Base-by-base conservation (phyloP, 2,113 vertebrate genomes). In the Myiagra hebetior region DNA sequence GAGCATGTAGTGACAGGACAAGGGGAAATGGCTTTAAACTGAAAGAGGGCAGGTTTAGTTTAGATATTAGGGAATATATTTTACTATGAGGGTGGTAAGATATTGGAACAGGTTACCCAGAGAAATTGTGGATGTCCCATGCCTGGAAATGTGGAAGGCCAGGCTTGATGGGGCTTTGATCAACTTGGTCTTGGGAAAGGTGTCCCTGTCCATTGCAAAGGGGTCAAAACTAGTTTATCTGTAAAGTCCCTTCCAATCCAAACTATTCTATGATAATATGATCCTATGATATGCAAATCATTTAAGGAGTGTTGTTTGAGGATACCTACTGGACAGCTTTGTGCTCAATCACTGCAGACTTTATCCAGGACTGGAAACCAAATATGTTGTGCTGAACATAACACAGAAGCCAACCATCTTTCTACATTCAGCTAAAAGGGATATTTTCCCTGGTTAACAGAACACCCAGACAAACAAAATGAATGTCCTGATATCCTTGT, bases 401-500 rank as follows among this genome's bases (percentile, higher is more conserved):
- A 7, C 2, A 37, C 21, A 57, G 28, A 62, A 78, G 15, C 79
- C 33, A 70, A 72, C 24, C 6, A 57, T 70, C 24, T 67, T 87
- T 62, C 24, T 20, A 33, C 11, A 70, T 19, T 55, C 42, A 79
- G 7, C 9, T 63, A n/a, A 47, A 53, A 12, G 4, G 12, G 74
- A 27, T 80, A 11, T 11, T 78, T 77, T 77, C 13, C 12, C 14
- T 41, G 7, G 2, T 9, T 79, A 72, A 39, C 7, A 67, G 53
- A 80, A 53, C 15, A 87, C 3, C 2, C 31, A 72, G 23, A 59
- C 4, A 89, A 77, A 74, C 15, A 78, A 79, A 75, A 37, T 37
- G 2, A 85, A 4, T 11, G 55, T 67, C 15, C 12, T 46, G 10
- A 37, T 78, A 75, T 50, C 15, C 60, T 12, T 0, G 0, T 47